Base-by-base conservation (phyloP, 2,888 invertebrate species). In the Alentia gelatinosa region DNA sequence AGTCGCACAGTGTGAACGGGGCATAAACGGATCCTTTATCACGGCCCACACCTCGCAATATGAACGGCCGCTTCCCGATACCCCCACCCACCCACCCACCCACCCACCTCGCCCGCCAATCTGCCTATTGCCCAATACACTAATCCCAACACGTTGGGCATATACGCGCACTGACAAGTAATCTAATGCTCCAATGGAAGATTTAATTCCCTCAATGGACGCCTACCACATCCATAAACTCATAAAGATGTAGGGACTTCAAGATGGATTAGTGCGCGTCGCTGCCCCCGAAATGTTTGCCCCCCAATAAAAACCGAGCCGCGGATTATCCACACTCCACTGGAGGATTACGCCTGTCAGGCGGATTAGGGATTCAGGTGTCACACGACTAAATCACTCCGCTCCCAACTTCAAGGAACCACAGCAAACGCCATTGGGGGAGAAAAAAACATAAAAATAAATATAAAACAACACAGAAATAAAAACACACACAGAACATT, bases 101-200 rank as follows among this genome's bases (percentile, higher is more conserved):
- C n/a, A n/a, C n/a, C n/a, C n/a, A n/a, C n/a, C n/a, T n/a, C n/a
- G n/a, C n/a, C n/a, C n/a, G n/a, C 33, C 68, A 68, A 19, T 12
- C 68, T 30, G 26, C 23, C 4, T 68, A 30, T 4, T 68, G 30
- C 26, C 26, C 3, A 68, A 68, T 30, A 26, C 26, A 12, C 12
- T 4, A 68, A 26, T 26, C 68, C 68, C 30, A 30, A 12, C 26
- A 30, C 3, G 68, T 30, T 30, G 30, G 26, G 26, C 68, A 68
- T 68, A 26, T 68, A 68, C 30, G 68, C n/a, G 30, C n/a, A 3
- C 30, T 68, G 68, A 68, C 68, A 68, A 68, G 68, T 68, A 68
- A 68, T 68, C 68, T 68, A 68, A 19, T 68, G 68, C 68, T 68
- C 33, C 68, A 68, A 30, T 68, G 68, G 68, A 26, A 68, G 68